Conservation (phyloP, 1,140 invertebrate species). For the Pogonus chalceus region DNA sequence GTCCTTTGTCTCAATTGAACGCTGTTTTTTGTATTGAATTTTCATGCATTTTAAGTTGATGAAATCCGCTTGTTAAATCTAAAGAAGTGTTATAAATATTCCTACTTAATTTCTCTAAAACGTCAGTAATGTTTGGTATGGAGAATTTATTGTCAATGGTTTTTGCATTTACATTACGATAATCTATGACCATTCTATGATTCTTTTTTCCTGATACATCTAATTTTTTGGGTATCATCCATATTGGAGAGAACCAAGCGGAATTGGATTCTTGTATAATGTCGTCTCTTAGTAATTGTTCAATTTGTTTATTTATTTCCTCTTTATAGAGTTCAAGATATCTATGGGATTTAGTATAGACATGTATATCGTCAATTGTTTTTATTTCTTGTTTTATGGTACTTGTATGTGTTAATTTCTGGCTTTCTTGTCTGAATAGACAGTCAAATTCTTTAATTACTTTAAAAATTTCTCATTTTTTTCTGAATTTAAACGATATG, state of each 20-base stretch:
- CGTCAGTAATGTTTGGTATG: constrained; percentile 41
- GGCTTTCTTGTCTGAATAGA: constrained; percentile 16
- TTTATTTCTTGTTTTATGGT: constrained; percentile 20
- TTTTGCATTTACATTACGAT: constrained; percentile 33
- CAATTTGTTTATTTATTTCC: constrained; percentile 24
- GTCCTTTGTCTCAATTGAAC: too few relatives aligned
- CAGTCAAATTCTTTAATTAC: not conserved
- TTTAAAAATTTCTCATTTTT: constrained; percentile 13
- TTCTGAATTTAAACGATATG: constrained; percentile 20
- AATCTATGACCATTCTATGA: constrained; percentile 35
- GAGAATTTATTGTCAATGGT: constrained; percentile 40
- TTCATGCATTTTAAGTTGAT: too few relatives aligned
- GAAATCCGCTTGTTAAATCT: too few relatives aligned
- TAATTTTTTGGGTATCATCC: constrained; percentile 32
- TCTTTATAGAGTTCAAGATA: constrained; percentile 19
- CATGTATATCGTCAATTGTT: not conserved
- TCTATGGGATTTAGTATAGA: constrained; percentile 19
- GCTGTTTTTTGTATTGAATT: too few relatives aligned
- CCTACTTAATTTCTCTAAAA: too few relatives aligned
- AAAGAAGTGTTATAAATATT: too few relatives aligned
- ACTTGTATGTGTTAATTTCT: constrained; percentile 17
- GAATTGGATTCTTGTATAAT: constrained; percentile 27
- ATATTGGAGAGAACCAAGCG: constrained; percentile 26
- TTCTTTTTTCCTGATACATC: constrained; percentile 28
- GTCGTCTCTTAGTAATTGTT: constrained; percentile 22